Conservation (phyloP, 2,797 vertebrate species). For the Aselliscus stoliczkanus region DNA sequence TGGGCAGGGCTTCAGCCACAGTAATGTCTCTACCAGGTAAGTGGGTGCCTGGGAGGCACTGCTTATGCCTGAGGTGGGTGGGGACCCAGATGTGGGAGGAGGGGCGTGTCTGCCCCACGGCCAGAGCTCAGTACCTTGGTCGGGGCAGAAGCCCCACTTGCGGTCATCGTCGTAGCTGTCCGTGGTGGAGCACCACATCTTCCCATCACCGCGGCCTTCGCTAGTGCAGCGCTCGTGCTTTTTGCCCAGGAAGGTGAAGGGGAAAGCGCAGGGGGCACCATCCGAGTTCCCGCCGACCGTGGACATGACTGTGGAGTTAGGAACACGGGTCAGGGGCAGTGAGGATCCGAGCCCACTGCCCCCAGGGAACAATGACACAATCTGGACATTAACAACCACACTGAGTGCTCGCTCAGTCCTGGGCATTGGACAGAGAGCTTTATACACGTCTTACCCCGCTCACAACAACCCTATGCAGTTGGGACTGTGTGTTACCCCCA, state of each 20-base stretch:
- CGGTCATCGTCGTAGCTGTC: constrained; percentile 95
- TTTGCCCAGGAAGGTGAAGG: constrained; percentile 94
- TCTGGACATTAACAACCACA: accelerated
- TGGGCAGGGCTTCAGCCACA: neutral
- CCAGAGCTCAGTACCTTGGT: constrained; percentile 86
- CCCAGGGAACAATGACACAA: neutral
- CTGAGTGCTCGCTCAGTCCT: accelerated
- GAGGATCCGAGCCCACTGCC: neutral
- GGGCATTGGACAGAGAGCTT: accelerated
- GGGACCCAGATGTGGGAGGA: accelerated
- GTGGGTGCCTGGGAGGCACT: neutral
- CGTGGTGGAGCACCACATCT: constrained; percentile 92
- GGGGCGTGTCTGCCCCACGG: neutral
- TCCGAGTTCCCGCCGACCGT: constrained; percentile 96
- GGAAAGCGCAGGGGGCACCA: constrained; percentile 93
- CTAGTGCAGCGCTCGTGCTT: constrained; percentile 91
- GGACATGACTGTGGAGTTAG: constrained; percentile 88
- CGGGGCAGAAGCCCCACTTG: constrained; percentile 99
- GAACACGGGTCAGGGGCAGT: neutral
- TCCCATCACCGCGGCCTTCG: constrained; percentile 92
- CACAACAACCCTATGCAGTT: accelerated
- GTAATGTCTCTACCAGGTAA: accelerated
- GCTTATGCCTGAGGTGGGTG: neutral
- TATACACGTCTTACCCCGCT: accelerated
- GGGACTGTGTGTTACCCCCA: accelerated